Percentiles rank a stretch among this genome's conserved stretches.
Conservation (phyloP, 2,797 vertebrate genomes). For the Tiaroga cobitis region DNA sequence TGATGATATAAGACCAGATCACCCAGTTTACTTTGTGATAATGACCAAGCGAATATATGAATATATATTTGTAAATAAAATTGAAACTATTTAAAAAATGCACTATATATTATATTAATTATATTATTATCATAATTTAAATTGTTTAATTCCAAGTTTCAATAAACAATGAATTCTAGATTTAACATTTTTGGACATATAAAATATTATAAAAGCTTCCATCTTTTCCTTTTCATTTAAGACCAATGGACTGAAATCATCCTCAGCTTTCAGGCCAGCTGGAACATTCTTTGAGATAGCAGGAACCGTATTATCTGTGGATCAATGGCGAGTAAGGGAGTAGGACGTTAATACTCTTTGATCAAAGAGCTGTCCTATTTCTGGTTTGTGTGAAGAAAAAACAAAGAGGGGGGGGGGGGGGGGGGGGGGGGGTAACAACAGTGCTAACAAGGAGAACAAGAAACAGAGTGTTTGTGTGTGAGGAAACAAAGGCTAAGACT, state of each 20-base stretch:
- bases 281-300: background rate
- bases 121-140: background rate
- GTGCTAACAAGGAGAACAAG: conserved; percentile 33
- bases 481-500: conserved; percentile 54
- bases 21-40: background rate
- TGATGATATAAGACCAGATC: background rate
- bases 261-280: conserved; percentile 49
- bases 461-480: background rate
- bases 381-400: conserved; percentile 3
- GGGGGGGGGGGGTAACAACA: conserved; percentile 22
- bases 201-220: background rate
- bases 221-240: background rate
- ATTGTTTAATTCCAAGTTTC: too few species aligned
- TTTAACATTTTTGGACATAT: background rate
- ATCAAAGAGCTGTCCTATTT: conserved; percentile 46
- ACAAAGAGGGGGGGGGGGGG: background rate
- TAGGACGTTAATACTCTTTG: conserved; percentile 38
- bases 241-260: conserved; percentile 26
- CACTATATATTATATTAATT: too few species aligned
- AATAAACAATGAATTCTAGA: background rate
- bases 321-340: conserved; percentile 29
- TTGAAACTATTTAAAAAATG: too few species aligned
- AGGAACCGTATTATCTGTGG: conserved; percentile 24
- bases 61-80: background rate
- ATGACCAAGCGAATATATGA: background rate